Percentiles rank a stretch among this genome's conserved stretches.
Evolutionary conservation across 2,888 invertebrate genomes (phyloP).

Genomic region (Acleris laterana): DNA sequence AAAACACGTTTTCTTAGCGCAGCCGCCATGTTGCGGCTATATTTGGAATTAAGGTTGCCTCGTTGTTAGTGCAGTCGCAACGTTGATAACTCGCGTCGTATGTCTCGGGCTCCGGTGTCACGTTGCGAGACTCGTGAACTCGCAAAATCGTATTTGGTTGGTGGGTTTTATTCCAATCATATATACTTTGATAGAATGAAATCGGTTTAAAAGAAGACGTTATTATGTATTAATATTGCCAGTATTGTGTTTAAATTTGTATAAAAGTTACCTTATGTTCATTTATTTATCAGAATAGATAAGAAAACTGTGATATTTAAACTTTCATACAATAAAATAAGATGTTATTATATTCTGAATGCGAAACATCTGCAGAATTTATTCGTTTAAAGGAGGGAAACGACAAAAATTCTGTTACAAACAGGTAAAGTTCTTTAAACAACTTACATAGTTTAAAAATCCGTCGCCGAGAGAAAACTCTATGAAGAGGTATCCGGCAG

Average conservation of each 20-base stretch:
- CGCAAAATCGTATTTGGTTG: conserved; percentile 29
- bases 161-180: conserved; percentile 24
- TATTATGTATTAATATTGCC: no score
- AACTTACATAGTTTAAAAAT: conserved; percentile 9
- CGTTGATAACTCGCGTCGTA: conserved; percentile 31
- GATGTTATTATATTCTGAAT: not conserved
- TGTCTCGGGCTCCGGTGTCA: conserved; percentile 27
- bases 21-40: conserved; percentile 65
- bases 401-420: not conserved
- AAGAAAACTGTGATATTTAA: not conserved
- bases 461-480: conserved; percentile 13
- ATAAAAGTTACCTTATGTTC: no score
- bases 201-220: no score
- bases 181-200: not conserved
- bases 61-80: conserved; percentile 45
- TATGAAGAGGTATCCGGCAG: conserved; percentile 38
- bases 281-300: no score
- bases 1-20: conserved; percentile 75
- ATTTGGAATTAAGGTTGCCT: conserved; percentile 68
- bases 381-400: not conserved
- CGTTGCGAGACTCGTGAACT: conserved; percentile 25
- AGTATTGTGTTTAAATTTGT: no score
- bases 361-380: not conserved
- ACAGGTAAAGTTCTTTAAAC: conserved; percentile 7
- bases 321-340: not conserved